Conservation (phyloP, 2,888 invertebrate species). For the Drosophila kuntzei region DNA sequence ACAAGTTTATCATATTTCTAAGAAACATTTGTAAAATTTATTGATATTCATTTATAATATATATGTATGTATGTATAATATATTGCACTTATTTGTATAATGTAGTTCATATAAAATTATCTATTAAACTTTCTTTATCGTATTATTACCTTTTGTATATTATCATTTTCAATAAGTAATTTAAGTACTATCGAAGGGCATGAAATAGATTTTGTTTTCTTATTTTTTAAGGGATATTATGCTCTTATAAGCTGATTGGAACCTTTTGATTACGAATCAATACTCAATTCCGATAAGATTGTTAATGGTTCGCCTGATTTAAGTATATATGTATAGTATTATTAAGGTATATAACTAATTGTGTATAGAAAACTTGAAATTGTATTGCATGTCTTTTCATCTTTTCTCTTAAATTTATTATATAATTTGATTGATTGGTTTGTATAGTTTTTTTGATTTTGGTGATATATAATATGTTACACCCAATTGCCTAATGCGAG, state of each 20-base stretch:
- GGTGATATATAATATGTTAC: constrained; percentile 18
- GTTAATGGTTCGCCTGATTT: constrained; percentile 25
- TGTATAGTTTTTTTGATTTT: constrained; percentile 29
- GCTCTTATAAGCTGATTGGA: constrained; percentile 35
- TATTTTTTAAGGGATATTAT: constrained; percentile 26
- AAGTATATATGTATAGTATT: constrained; percentile 32
- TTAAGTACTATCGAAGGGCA: constrained; percentile 34
- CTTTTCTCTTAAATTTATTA: constrained; percentile 44
- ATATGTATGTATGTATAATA: constrained; percentile 31
- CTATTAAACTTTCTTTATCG: constrained; percentile 44
- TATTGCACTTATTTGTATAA: constrained; percentile 55
- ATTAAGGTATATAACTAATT: constrained; percentile 45
- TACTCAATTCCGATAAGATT: constrained; percentile 32
- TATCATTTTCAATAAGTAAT: constrained; percentile 22
- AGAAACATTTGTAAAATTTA: constrained; percentile 66
- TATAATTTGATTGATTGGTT: constrained; percentile 50
- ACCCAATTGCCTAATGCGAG: constrained; percentile 38
- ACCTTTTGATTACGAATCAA: constrained; percentile 26
- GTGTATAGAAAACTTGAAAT: constrained; percentile 64
- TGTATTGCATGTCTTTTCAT: constrained; percentile 65
- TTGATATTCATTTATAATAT: constrained; percentile 51
- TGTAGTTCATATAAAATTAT: constrained; percentile 62
- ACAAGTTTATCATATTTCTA: constrained; percentile 40
- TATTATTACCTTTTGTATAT: constrained; percentile 27
- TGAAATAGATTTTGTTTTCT: constrained; percentile 28